phyloP scores from a whole-genome alignment of 2,888 invertebrate genomes.

The Drosophila anomalipes region DNA sequence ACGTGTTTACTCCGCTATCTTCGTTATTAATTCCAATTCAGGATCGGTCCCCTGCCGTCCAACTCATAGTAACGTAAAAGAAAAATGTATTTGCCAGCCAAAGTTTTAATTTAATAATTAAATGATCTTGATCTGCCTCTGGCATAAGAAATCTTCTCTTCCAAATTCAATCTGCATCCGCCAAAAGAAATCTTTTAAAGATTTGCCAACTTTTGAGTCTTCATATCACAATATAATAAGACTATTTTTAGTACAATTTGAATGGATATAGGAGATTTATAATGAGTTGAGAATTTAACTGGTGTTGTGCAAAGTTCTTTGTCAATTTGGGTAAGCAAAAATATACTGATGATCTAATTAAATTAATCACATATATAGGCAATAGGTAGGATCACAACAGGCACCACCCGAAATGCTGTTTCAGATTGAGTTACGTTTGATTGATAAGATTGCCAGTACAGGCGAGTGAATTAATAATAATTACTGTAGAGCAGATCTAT shows the following conservation, averaged over 20 bases:
- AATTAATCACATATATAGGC: background rate
- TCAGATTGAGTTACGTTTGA: background rate
- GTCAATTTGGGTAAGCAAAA: background rate
- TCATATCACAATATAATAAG: background rate
- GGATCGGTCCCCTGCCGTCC: too few species aligned
- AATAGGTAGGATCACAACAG: background rate
- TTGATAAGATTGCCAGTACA: background rate
- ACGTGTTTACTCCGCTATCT: background rate
- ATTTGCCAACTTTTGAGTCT: too few species aligned
- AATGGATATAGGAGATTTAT: too few species aligned
- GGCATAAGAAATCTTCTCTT: background rate
- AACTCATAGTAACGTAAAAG: background rate
- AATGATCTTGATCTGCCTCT: background rate
- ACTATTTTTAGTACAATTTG: too few species aligned
- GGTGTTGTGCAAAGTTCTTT: background rate
- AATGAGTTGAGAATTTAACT: background rate
- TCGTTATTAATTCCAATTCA: background rate
- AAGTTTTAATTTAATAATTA: background rate
- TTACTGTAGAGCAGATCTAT: background rate
- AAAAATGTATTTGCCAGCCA: background rate
- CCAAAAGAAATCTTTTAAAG: background rate
- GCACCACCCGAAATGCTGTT: background rate
- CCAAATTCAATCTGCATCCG: background rate
- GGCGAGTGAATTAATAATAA: background rate
- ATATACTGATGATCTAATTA: background rate